Base-by-base conservation (phyloP, 1,140 invertebrate genomes). In the Diploscapter pachys region DNA sequence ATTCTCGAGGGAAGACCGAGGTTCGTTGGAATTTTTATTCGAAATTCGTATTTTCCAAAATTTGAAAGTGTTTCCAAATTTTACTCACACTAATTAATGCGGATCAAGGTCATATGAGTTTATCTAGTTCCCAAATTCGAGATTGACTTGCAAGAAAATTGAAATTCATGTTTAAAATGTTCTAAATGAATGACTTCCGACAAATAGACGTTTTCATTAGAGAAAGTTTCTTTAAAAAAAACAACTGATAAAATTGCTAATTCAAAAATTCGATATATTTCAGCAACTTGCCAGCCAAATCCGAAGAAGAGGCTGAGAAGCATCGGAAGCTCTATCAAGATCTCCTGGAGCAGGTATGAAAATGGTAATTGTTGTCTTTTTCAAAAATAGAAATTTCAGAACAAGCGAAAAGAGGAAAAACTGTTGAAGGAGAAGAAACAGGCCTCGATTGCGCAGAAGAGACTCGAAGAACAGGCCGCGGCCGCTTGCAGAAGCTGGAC, bases 1-100 rank as follows among this genome's bases (percentile, higher is more conserved):
- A 78, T 78, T 55, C 66, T 78, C 9, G 76, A 78, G 50, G 73
- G 69, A 64, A 13, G 76, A 52, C 76, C 76, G 9, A 78, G 72
- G 72, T 74, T 63, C 6, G 49, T 71, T 48, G 63, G 3, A 65
- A 63, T 67, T 71, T 71, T 67, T 71, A 6, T n/a, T n/a, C 6
- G 49, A 8, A 67, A 31, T 31, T 31, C 31, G 31, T 31, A 31
- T 31, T 31, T 31, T 31, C 1, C 31, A 31, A 31, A 31, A 31
- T 31, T 31, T 31, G 31, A 31, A 31, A 31, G 31, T 31, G 1
- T 31, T 31, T 31, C 31, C 31, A 31, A 31, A 31, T 31, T 31
- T 31, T 31, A 31, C 31, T 31, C 31, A 31, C 31, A 31, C 31
- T 31, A 31, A 31, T 31, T 31, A 31, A 31, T 31, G 31, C 31